Conservation (phyloP, 2,797 vertebrate genomes). For the Poeciliopsis turneri region DNA sequence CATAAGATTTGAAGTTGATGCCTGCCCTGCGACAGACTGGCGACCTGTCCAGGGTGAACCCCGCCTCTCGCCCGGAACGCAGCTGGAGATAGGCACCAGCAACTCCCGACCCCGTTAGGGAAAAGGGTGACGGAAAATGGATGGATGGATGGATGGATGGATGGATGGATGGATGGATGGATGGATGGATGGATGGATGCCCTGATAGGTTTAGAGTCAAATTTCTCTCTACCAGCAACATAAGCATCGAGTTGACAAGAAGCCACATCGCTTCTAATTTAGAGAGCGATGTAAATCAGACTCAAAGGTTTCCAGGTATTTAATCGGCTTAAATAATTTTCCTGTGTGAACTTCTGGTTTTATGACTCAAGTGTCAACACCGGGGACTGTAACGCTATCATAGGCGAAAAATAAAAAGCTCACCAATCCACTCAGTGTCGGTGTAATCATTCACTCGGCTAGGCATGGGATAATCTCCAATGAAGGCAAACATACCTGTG, state of each 20-base stretch:
- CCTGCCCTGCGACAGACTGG: too few species aligned
- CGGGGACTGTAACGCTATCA: conserved; percentile 41
- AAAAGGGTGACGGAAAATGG: too few species aligned
- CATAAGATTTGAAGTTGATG: not conserved
- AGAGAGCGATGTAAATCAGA: conserved; percentile 25
- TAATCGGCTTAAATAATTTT: conserved; percentile 59
- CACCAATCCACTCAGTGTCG: conserved; percentile 49
- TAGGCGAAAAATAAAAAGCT: conserved; percentile 32
- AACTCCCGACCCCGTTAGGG: too few species aligned
- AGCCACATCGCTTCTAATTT: conserved; percentile 36
- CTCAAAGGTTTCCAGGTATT: conserved; percentile 41
- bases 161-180: too few species aligned
- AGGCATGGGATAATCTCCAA: conserved; percentile 30
- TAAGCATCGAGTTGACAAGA: conserved; percentile 37
- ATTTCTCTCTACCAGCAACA: conserved; percentile 11
- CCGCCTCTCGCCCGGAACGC: too few species aligned
- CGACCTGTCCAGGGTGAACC: too few species aligned
- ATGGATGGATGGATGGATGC: too few species aligned
- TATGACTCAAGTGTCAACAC: conserved; percentile 64
- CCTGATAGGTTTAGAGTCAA: conserved; percentile 16
- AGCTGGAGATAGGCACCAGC: too few species aligned
- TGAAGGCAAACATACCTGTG: conserved; percentile 46
- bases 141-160: too few species aligned
- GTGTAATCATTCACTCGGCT: conserved; percentile 60
- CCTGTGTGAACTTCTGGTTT: conserved; percentile 68